A percentile compares a stretch with the other conserved stretches of the same genome.
Conservation (phyloP, 1,140 invertebrate species). For the Sycophaga agraensis region DNA sequence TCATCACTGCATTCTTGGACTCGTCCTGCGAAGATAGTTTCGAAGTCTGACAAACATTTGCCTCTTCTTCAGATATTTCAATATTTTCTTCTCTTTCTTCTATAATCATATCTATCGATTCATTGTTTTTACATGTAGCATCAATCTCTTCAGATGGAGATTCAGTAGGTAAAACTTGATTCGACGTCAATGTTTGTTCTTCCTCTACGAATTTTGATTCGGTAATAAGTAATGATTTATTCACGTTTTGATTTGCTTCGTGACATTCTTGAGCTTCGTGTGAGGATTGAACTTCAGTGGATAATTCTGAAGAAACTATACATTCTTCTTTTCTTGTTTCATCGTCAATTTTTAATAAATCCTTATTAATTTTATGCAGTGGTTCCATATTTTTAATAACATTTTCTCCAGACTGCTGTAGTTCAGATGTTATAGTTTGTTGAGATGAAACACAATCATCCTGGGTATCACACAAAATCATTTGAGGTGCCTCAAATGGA, state of each 20-base stretch:
- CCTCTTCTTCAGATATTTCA: neutral
- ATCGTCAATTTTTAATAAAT: neutral
- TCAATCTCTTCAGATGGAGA: slow-evolving; percentile 20
- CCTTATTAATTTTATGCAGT: neutral
- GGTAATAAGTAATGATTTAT: neutral
- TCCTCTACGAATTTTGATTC: slow-evolving; percentile 5
- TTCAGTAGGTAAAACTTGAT: slow-evolving; percentile 1
- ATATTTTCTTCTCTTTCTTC: neutral
- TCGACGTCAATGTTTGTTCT: slow-evolving; percentile 20
- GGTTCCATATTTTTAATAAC: neutral
- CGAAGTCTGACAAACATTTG: neutral
- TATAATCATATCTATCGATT: too few relatives aligned
- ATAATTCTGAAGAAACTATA: neutral
- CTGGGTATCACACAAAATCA: neutral
- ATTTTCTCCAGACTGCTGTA: neutral
- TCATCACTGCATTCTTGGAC: neutral
- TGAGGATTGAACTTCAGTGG: neutral
- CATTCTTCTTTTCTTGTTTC: neutral
- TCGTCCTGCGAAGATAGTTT: slow-evolving; percentile 18
- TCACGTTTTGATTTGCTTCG: neutral
- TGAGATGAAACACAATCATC: slow-evolving; percentile 12
- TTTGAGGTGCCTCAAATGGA: slow-evolving; percentile 19
- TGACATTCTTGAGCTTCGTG: neutral
- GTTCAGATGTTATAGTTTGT: slow-evolving; percentile 1
- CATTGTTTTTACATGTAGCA: too few relatives aligned